A percentile compares a stretch with the other conserved stretches of the same genome.
Evolutionary conservation across 2,888 invertebrate genomes (phyloP).

Genomic region (Eledone cirrhosa): DNA sequence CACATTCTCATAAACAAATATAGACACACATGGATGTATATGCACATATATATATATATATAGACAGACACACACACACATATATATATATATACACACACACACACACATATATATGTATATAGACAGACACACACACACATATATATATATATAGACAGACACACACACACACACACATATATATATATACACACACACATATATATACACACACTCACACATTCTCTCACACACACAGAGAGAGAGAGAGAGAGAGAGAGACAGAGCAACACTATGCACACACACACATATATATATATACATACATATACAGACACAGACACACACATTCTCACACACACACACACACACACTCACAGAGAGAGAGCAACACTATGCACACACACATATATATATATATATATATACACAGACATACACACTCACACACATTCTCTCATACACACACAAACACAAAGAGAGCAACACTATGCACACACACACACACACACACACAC

Average conservation of each 20-base stretch:
- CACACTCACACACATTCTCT: not conserved
- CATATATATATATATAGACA: too few species aligned
- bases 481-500: not conserved
- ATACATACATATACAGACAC: not conserved
- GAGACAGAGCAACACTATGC: not conserved
- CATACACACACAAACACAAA: not conserved
- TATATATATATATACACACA: too few species aligned
- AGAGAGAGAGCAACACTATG: not conserved
- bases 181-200: too few species aligned
- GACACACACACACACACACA: too few species aligned
- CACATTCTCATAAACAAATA: too few species aligned
- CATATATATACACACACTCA: too few species aligned
- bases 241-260: not conserved
- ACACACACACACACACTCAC: conserved; percentile 13
- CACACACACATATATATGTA: too few species aligned
- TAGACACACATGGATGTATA: too few species aligned
- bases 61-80: too few species aligned
- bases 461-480: not conserved
- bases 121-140: too few species aligned
- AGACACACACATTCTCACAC: too few species aligned
- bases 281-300: not conserved
- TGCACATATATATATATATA: too few species aligned
- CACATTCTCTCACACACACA: not conserved
- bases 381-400: not conserved
- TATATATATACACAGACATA: not conserved